Evolutionary conservation across 2,888 invertebrate genomes (phyloP).

Genomic region (Aquatica leii): DNA sequence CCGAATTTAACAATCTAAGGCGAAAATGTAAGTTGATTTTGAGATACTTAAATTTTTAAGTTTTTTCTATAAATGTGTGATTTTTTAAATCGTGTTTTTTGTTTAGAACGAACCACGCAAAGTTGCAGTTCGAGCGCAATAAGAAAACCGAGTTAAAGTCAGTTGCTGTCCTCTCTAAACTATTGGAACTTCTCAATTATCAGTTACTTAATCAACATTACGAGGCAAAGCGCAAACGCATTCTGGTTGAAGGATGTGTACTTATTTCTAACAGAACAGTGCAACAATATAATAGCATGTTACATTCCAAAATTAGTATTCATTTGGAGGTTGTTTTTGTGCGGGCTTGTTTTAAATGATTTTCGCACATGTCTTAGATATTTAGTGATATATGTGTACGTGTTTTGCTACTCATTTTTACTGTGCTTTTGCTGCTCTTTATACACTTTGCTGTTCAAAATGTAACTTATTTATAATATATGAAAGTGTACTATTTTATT

Average conservation of each 20-base stretch:
- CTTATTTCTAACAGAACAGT: neutral
- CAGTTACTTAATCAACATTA: neutral
- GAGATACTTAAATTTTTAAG: neutral
- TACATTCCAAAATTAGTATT: constrained; percentile 8
- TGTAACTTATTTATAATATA: constrained; percentile 20
- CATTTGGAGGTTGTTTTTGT: no score
- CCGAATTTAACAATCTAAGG: neutral
- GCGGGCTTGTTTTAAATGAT: constrained; percentile 1
- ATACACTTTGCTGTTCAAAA: constrained; percentile 28
- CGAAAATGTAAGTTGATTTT: neutral
- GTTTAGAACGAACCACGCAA: constrained; percentile 34
- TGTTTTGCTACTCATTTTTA: constrained; percentile 37
- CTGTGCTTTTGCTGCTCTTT: constrained; percentile 36
- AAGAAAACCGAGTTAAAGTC: constrained; percentile 14
- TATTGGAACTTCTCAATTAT: neutral
- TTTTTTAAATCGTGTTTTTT: constrained; percentile 6
- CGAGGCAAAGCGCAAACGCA: neutral
- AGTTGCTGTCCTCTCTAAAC: constrained; percentile 25
- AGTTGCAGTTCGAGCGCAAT: constrained; percentile 32
- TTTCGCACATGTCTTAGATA: neutral
- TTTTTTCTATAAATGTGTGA: no score
- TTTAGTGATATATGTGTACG: constrained; percentile 11
- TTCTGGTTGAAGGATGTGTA: neutral
- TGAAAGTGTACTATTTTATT: neutral
- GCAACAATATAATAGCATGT: constrained; percentile 8